Base-by-base conservation (phyloP, 2,113 vertebrate genomes). In the Apeltes quadracus region DNA sequence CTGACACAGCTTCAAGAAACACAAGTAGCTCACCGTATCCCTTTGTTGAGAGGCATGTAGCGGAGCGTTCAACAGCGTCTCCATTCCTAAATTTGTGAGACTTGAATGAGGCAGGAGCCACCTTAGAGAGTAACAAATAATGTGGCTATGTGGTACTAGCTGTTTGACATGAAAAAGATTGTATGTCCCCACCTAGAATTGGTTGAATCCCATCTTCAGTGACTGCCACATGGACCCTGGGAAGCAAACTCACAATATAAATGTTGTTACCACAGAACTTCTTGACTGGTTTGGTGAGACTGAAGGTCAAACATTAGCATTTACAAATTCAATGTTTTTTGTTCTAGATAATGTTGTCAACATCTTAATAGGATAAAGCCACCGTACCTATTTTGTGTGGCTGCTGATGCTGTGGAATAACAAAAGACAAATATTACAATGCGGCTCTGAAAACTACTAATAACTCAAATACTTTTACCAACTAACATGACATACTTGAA, bases 1-100 rank as follows among this genome's bases (percentile, higher is more conserved):
- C 48, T 22, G 48, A 10, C 10, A 50, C 48, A 48, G 18, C n/a
- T 1, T 1, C 3, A 23, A 22, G 20, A 62, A 38, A 51, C 3
- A 18, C 56, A 51, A 27, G 12, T 14, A 71, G 39, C 79, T 84
- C 50, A 93, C 93, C 89, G 58, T 88, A 2, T 88, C 79, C 46
- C 41, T 82, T 78, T 89, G 78, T 63, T 90, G 76, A 53, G 75
- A 80, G 50, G 55, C 39, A 62, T 91, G 90, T 9, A 93, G 84
- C 62, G 93, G 87, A 56, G 86, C 88, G 29, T 76, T 90, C 73
- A 93, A 53, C 50, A 93, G 85, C 20, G 89, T 89, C 57, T 93
- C 89, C 82, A 92, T 89, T 57, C 87, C 93, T 94, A 56, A 1
- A 85, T n/a, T 38, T 29, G 20, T 23, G 22, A 84, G 25, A 72